These are phyloP conservation scores for Acanthosepion lycidas DNA, from an alignment of 2,888 invertebrate species.

Conservation along the genomic window DNA sequence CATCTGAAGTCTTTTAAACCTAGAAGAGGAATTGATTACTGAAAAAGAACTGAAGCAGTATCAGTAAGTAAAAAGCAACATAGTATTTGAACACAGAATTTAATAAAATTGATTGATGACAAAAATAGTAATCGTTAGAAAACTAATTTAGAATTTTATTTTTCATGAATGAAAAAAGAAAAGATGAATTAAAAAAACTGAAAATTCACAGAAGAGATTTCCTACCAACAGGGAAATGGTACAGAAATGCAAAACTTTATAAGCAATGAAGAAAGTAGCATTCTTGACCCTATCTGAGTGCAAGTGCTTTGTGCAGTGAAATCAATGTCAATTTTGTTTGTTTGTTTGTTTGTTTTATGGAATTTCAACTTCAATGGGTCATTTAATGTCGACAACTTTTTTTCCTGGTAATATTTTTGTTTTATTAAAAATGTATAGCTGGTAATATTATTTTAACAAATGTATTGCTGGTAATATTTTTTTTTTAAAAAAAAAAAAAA, in stretches of 20 bases:
- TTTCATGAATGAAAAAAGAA: not conserved
- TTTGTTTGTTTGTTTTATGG: too few relatives aligned
- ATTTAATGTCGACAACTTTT: too few relatives aligned
- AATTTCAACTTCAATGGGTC: too few relatives aligned
- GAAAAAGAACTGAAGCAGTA: too few relatives aligned
- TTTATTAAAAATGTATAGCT: too few relatives aligned
- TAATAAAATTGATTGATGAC: not conserved
- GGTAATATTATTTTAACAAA: too few relatives aligned
- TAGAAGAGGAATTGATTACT: too few relatives aligned
- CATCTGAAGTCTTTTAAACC: too few relatives aligned
- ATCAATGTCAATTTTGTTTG: not conserved
- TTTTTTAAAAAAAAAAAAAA: too few relatives aligned
- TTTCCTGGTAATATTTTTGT: too few relatives aligned
- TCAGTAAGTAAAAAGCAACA: too few relatives aligned
- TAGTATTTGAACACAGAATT: not conserved
- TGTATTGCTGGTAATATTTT: too few relatives aligned
- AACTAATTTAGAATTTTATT: not conserved
- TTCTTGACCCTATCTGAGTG: not conserved
- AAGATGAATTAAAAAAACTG: not conserved
- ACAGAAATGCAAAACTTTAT: not conserved
- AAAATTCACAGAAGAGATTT: not conserved
- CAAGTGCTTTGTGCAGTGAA: slow-evolving; percentile 16
- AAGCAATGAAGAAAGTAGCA: not conserved
- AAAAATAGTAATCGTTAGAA: not conserved
- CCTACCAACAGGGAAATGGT: not conserved